These are phyloP conservation scores for Brienomyrus brachyistius DNA, from an alignment of 2,113 vertebrate genomes.

Conservation along the genomic window DNA sequence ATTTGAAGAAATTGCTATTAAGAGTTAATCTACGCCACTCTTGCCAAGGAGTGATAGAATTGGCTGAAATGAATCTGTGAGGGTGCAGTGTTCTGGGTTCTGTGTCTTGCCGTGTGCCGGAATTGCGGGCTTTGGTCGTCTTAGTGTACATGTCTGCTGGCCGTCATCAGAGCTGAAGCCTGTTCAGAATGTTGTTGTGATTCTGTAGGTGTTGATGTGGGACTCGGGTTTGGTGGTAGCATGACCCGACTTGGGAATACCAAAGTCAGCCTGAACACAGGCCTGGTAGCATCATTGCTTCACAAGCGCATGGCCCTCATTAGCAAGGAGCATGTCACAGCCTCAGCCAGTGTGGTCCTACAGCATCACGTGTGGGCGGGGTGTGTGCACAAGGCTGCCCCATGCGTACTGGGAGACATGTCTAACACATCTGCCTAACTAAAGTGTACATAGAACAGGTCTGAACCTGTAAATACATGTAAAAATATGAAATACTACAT, in stretches of 20 bases:
- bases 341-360: too few species aligned
- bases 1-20: background rate
- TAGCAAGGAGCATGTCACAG: background rate
- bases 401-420: background rate
- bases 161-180: background rate
- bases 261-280: constrained; percentile 7
- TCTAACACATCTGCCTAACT: background rate
- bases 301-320: background rate
- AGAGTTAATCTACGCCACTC: background rate
- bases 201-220: background rate
- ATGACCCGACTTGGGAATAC: background rate
- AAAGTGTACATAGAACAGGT: background rate
- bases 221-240: too few species aligned
- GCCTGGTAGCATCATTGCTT: background rate
- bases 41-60: background rate
- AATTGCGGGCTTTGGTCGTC: background rate
- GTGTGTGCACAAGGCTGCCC: background rate
- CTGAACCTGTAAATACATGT: background rate
- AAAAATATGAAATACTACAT: background rate
- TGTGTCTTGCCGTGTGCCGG: background rate
- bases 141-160: background rate
- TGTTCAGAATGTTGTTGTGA: background rate
- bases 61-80: background rate
- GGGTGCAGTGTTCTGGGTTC: background rate
- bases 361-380: background rate